Conservation (phyloP, 2,113 vertebrate species). For the Indicator maculatus region DNA sequence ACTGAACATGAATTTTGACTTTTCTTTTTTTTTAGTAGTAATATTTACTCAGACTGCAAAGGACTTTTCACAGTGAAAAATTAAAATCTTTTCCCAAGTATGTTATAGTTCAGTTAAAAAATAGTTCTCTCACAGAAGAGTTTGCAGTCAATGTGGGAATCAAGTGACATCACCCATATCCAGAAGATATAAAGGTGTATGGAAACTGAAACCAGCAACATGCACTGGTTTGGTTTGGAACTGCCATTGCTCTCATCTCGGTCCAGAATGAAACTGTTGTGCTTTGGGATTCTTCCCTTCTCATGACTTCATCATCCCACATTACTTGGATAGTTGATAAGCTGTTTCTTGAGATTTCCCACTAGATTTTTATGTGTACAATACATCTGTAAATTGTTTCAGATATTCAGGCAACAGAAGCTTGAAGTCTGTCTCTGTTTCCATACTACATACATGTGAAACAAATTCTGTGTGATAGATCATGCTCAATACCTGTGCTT, state of each 20-base stretch:
- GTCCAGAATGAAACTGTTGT: background rate
- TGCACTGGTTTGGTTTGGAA: background rate
- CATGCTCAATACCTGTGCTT: background rate
- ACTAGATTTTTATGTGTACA: background rate
- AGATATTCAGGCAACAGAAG: background rate
- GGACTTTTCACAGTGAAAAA: background rate
- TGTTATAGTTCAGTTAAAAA: background rate
- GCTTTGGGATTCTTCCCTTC: background rate
- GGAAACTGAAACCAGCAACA: background rate
- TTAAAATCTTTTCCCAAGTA: background rate
- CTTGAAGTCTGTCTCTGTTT: background rate
- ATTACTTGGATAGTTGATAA: background rate
- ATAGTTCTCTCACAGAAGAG: background rate
- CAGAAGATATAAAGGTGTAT: background rate
- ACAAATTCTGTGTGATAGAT: background rate
- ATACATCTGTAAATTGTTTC: background rate
- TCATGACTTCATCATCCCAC: background rate
- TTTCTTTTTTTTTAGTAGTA: background rate
- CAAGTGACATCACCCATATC: background rate
- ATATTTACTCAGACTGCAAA: background rate
- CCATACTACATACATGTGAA: background rate
- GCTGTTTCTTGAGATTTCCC: background rate
- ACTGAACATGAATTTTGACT: background rate
- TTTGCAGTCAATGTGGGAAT: background rate
- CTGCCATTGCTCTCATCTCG: background rate